Percentiles rank a stretch among this genome's conserved stretches.
Evolutionary conservation across 2,888 invertebrate genomes (phyloP).

Genomic region (Megastigmus dorsalis): DNA sequence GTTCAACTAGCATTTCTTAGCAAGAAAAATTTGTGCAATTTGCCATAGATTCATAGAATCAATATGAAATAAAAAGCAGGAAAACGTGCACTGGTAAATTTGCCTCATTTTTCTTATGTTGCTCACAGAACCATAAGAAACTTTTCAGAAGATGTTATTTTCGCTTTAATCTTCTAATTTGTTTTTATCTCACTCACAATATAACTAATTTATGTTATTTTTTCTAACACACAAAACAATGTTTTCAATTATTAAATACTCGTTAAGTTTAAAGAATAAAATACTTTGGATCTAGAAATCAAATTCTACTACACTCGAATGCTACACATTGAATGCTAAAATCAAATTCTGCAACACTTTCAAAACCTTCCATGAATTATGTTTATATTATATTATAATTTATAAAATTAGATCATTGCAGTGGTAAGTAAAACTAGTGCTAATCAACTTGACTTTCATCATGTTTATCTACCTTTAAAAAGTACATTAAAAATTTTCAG

Average conservation of each 20-base stretch:
- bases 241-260: background rate
- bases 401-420: conserved; percentile 22
- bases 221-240: background rate
- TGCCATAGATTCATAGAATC: conserved; percentile 18
- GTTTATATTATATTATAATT: conserved; percentile 10
- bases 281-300: no score
- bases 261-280: background rate
- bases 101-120: conserved; percentile 49
- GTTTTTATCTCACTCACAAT: background rate
- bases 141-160: conserved; percentile 19
- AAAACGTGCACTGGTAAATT: conserved; percentile 35
- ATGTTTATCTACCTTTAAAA: background rate
- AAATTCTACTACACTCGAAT: background rate
- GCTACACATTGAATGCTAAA: background rate
- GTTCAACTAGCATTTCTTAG: conserved; percentile 47
- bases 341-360: background rate
- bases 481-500: no score
- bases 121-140: conserved; percentile 21
- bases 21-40: conserved; percentile 52
- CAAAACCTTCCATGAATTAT: background rate
- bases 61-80: conserved; percentile 15
- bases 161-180: conserved; percentile 1
- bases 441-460: conserved; percentile 5
- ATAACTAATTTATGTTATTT: conserved; percentile 21
- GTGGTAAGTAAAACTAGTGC: conserved; percentile 42